phyloP scores from a whole-genome alignment of 2,113 vertebrate species.

The Pygoscelis antarcticus region DNA sequence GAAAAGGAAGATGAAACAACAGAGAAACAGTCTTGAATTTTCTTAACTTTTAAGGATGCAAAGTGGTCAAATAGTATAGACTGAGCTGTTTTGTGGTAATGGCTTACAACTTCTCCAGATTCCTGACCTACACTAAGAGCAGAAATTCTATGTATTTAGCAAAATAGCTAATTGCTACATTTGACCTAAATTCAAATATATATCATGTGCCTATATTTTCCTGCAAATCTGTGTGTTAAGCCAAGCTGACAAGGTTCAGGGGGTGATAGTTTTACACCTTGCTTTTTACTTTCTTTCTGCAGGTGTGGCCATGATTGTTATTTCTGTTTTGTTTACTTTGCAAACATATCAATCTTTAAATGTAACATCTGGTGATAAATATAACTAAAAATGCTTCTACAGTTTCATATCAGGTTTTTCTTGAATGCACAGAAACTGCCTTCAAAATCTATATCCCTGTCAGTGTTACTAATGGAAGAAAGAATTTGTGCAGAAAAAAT shows the following conservation, averaged over 20 bases:
- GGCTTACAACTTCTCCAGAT: neutral
- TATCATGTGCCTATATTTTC: neutral
- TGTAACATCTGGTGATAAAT: neutral
- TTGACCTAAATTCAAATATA: neutral
- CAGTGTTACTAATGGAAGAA: neutral
- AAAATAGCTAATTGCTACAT: neutral
- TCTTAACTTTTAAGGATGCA: neutral
- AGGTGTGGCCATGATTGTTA: neutral
- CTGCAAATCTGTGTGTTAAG: neutral
- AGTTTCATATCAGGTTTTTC: neutral
- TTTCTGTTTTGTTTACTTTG: slow-evolving; percentile 19
- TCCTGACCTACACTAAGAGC: neutral
- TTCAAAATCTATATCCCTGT: neutral
- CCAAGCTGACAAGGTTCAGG: neutral
- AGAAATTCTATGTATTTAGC: neutral
- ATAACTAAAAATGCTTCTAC: neutral
- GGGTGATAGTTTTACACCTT: neutral
- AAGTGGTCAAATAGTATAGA: neutral
- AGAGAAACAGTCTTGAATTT: neutral
- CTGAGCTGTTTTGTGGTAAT: neutral
- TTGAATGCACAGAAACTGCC: neutral
- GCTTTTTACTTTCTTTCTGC: neutral
- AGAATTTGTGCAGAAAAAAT: neutral
- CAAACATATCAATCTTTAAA: neutral
- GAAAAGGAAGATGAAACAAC: neutral